Evolutionary conservation across 2,113 vertebrate genomes (phyloP).

Genomic region (Malurus melanocephalus): DNA sequence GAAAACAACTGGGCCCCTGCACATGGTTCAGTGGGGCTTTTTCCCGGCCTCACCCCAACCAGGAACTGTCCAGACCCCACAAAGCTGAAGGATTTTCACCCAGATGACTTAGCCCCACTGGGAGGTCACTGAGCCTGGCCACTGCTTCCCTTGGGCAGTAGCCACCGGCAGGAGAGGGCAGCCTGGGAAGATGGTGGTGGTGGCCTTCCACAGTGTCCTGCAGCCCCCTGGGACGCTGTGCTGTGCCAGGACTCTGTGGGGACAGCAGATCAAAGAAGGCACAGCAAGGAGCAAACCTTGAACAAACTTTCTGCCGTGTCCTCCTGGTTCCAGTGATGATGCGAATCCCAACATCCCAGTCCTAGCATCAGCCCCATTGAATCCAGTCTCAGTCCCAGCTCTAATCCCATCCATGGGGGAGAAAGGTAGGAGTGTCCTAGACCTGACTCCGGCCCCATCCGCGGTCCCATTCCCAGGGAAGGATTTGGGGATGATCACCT

Average conservation of each 20-base stretch:
- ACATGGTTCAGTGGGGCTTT: fast-evolving
- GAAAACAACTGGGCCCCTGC: not conserved
- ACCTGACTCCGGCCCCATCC: not conserved
- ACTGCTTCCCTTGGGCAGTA: not conserved
- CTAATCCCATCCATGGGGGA: not conserved
- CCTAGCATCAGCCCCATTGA: not conserved
- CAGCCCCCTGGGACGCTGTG: not conserved
- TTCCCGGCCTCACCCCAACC: not conserved
- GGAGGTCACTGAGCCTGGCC: not conserved
- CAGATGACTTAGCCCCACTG: not conserved
- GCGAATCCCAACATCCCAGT: not conserved
- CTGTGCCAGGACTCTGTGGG: not conserved
- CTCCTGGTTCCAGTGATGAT: not conserved
- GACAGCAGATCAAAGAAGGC: not conserved
- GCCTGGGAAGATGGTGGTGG: fast-evolving
- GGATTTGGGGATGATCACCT: no score
- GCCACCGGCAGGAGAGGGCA: not conserved
- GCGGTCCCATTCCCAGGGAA: not conserved
- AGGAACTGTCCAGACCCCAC: not conserved
- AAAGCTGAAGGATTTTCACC: fast-evolving
- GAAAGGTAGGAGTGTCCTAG: not conserved
- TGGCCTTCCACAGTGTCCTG: not conserved
- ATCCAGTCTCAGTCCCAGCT: fast-evolving
- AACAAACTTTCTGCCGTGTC: not conserved
- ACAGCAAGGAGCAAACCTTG: not conserved